Evolutionary conservation across 1,140 invertebrate genomes (phyloP).

Genomic region (Babylonia areolata): DNA sequence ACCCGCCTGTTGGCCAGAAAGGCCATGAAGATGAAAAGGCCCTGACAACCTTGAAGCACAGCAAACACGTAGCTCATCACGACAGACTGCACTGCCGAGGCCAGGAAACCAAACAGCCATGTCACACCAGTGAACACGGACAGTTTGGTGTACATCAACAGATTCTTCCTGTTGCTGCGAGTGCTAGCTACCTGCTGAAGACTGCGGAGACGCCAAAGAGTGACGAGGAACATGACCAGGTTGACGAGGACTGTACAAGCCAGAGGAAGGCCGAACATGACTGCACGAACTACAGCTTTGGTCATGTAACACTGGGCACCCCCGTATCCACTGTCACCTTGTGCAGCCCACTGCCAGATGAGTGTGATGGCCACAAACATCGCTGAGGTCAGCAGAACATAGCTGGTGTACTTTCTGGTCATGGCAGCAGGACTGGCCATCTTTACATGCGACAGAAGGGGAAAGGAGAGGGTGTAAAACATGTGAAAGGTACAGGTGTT

Average conservation of each 20-base stretch:
- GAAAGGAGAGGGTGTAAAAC: constrained; percentile 33
- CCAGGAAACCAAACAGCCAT: constrained; percentile 29
- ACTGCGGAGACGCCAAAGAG: neutral
- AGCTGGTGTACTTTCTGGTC: constrained; percentile 4
- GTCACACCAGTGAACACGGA: constrained; percentile 31
- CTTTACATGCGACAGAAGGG: neutral
- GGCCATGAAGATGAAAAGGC: constrained; percentile 24
- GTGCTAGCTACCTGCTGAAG: constrained; percentile 13
- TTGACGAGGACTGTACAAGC: neutral
- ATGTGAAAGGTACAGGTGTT: constrained; percentile 32
- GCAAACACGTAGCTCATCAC: neutral
- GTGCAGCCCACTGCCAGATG: neutral
- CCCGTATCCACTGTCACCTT: constrained; percentile 21
- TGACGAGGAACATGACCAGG: constrained; percentile 27
- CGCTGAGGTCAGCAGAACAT: neutral
- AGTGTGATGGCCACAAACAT: neutral
- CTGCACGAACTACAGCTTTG: neutral
- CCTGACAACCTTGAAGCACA: constrained; percentile 19
- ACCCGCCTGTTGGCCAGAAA: constrained; percentile 24
- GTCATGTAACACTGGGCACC: constrained; percentile 2
- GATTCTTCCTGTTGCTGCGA: neutral
- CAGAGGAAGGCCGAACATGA: constrained; percentile 30
- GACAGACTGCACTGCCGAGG: neutral
- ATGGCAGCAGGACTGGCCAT: neutral
- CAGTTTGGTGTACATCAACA: constrained; percentile 29